Evolutionary conservation across 1,140 invertebrate genomes (phyloP), one percentile per base, ranked within the genome.

Genomic region (Heliconius himera): DNA sequence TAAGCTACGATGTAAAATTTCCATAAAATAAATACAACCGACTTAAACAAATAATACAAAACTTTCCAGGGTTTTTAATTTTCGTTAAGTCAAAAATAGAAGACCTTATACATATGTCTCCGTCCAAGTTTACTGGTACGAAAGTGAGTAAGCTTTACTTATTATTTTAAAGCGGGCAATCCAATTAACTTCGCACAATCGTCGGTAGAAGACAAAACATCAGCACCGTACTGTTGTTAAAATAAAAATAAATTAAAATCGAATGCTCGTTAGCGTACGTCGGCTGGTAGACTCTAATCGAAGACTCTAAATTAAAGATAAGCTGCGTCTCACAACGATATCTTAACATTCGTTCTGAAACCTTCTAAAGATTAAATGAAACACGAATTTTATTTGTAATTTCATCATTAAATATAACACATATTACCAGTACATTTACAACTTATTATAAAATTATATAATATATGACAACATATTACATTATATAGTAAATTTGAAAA

Each of bases 271-370:
- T 94, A 94, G 91, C 84, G 90, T 89, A 90, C 89, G 89, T 92
- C 90, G 90, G 85, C 84, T 82, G 88, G 88, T 82, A 85, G 80
- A 87, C 81, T 92, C 91, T 94, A 94, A 94, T 94, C 93, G 90
- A 83, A 82, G 87, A 83, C 90, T 92, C 91, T 93, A 94, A 94
- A 94, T 94, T 93, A 89, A 91, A 87, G 93, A 94, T 93, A 93
- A 93, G 90, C 86, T 86, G 84, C 80, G 85, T 88, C 89, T 89
- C 87, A 84, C 86, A 85, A 87, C 87, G 88, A 92, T 90, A 94
- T 94, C 91, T 88, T 88, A 88, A 92, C 89, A 90, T 89, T 92
- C 90, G 87, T 91, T 91, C 90, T 90, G 86, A 92, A 92, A 87
- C 89, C 89, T 89, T 87, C 84, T 80, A 85, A 86, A 90, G 90